Base-by-base conservation (phyloP, 1,140 invertebrate genomes). In the Littorina saxatilis region DNA sequence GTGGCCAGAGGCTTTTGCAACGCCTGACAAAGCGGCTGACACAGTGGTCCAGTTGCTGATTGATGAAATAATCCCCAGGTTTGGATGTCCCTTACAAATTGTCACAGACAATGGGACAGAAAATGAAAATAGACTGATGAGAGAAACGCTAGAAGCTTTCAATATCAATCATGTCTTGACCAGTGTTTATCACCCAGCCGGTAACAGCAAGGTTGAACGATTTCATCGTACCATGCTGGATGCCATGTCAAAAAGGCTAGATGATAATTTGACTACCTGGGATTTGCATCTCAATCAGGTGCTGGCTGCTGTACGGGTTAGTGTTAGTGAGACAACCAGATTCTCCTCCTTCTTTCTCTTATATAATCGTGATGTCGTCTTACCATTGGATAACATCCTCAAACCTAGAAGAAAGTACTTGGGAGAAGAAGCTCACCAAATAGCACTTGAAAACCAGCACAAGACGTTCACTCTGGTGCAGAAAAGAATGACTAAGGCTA, bases 51-150 rank as follows among this genome's bases (percentile, higher is more conserved):
- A 85, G 52, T 37, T 86, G 23, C 35, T 85, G 17, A 58, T 86
- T 0, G 75, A 86, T 23, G 83, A 86, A 80, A 83, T 87, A 50
- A 82, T 82, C 73, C 84, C 86, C 11, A 52, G 82, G 47, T 83
- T 79, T 75, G 63, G 76, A 20, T 20, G n/a, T 7, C 58, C 50
- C 15, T 52, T 84, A 32, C 35, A 83, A 76, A 79, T 83, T 3
- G 13, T 81, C 0, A 83, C 82, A n/a, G 83, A 86, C 17, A 86
- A 85, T 37, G 80, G 83, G 0, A 80, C 63, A 2, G 80, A 85
- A 75, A 83, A 83, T 76, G 68, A 55, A 1, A 86, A 83, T 29
- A 77, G 37, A 55, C 50, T 73, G 9, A 47, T 80, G 13, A 80
- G 50, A 61, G 77, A 77, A 40, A 79, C 39, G 23, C 29, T 83